Conservation (phyloP, 2,113 vertebrate species). For the Pseudorectes ferrugineus region DNA sequence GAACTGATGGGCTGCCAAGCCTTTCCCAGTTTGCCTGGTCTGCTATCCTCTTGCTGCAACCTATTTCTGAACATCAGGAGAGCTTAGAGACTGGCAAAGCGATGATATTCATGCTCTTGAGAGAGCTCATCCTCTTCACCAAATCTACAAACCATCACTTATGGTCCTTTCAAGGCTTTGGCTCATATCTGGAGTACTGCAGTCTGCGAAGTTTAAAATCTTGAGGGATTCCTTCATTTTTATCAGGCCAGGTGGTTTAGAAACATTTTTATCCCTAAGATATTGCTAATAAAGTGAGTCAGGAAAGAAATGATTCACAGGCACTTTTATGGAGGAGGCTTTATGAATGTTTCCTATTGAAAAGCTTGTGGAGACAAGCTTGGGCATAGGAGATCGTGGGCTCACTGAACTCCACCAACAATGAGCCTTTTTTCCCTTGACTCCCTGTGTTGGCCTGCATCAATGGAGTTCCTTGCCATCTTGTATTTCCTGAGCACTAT, state of each 20-base stretch:
- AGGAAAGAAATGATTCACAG: neutral
- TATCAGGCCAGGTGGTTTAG: neutral
- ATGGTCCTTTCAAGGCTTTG: neutral
- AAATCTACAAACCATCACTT: neutral
- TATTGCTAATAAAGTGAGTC: neutral
- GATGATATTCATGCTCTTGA: neutral
- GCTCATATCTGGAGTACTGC: neutral
- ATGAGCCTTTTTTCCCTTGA: neutral
- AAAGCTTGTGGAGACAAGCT: neutral
- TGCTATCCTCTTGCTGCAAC: neutral
- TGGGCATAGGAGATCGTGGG: neutral
- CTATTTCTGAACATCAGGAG: neutral
- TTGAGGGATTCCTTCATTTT: neutral
- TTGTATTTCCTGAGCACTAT: neutral
- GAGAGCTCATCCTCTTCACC: neutral
- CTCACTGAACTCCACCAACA: neutral
- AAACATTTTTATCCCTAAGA: neutral
- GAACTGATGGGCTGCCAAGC: neutral
- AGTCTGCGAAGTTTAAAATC: neutral
- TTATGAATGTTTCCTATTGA: neutral
- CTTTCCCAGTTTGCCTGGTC: neutral
- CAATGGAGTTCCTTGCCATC: neutral
- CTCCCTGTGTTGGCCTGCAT: neutral
- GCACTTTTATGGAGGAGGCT: neutral
- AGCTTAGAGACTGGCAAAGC: neutral